A percentile compares a stretch with the other conserved stretches of the same genome.
These are phyloP conservation scores for Leptinotarsa texana DNA, from an alignment of 1,140 invertebrate genomes.

Conservation along the genomic window DNA sequence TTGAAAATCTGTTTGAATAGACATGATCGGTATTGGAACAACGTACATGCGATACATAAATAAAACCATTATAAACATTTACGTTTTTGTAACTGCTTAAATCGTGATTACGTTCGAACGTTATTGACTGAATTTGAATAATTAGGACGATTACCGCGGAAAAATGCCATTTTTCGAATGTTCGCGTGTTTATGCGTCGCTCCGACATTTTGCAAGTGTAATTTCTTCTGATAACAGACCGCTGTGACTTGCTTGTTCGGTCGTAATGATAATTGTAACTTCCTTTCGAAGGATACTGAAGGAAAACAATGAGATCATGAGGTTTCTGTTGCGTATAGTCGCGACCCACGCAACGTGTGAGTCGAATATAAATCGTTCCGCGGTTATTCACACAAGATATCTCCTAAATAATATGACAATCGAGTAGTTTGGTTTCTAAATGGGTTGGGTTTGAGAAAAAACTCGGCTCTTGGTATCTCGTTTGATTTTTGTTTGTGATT, in stretches of 20 bases:
- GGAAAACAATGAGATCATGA: slow-evolving; percentile 10
- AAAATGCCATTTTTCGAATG: slow-evolving; percentile 20
- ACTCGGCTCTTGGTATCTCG: no score
- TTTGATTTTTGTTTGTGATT: no score
- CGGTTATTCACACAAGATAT: not conserved
- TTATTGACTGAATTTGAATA: slow-evolving; percentile 27
- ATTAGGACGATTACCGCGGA: slow-evolving; percentile 12
- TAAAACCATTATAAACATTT: not conserved
- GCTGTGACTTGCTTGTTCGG: not conserved
- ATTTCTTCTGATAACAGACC: slow-evolving; percentile 19
- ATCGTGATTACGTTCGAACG: not conserved
- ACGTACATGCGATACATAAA: not conserved
- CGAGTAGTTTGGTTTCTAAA: no score
- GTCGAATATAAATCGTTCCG: not conserved
- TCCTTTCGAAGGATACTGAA: not conserved
- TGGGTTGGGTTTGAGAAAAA: no score
- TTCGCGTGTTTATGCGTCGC: slow-evolving; percentile 7
- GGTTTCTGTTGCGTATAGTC: slow-evolving; percentile 9
- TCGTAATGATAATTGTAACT: slow-evolving; percentile 16
- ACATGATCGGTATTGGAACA: not conserved
- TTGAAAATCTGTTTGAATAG: not conserved
- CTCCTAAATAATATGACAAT: not conserved
- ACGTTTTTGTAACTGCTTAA: not conserved
- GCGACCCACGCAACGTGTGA: slow-evolving; percentile 3
- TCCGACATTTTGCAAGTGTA: slow-evolving; percentile 25